These are phyloP conservation scores for Brachypteracias leptosomus DNA, from an alignment of 2,113 vertebrate genomes.

Conservation along the genomic window DNA sequence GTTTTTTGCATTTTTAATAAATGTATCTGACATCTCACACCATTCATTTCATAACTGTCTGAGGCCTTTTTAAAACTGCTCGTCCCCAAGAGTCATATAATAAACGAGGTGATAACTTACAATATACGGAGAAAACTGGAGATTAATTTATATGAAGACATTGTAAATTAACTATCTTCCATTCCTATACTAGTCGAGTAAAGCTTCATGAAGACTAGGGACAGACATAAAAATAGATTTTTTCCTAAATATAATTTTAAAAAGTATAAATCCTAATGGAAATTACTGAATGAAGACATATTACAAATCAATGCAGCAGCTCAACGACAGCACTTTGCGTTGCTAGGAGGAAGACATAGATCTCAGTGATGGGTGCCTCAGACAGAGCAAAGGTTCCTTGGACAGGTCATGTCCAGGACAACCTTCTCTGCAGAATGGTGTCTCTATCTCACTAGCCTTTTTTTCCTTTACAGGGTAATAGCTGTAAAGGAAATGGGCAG, in stretches of 20 bases:
- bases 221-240: constrained; percentile 52
- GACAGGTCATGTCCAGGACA: not conserved
- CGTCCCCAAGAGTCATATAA: constrained; percentile 36
- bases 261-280: constrained; percentile 45
- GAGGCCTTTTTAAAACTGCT: constrained; percentile 45
- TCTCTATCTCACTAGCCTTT: not conserved
- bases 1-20: constrained; percentile 48
- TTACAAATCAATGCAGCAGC: not conserved
- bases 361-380: not conserved
- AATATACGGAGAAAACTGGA: constrained; percentile 43
- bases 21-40: constrained; percentile 39
- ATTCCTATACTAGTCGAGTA: not conserved
- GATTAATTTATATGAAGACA: constrained; percentile 56
- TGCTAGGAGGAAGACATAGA: not conserved
- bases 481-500: not conserved
- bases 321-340: not conserved
- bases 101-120: constrained; percentile 42
- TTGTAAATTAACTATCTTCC: constrained; percentile 41
- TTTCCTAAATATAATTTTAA: constrained; percentile 21
- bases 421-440: not conserved
- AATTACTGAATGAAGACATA: constrained; percentile 27
- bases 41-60: constrained; percentile 38
- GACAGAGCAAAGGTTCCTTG: not conserved
- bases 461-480: not conserved
- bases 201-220: not conserved